These are phyloP conservation scores for Melanotaenia parkinsoni DNA, from an alignment of 2,797 vertebrate genomes.

Conservation along the genomic window DNA sequence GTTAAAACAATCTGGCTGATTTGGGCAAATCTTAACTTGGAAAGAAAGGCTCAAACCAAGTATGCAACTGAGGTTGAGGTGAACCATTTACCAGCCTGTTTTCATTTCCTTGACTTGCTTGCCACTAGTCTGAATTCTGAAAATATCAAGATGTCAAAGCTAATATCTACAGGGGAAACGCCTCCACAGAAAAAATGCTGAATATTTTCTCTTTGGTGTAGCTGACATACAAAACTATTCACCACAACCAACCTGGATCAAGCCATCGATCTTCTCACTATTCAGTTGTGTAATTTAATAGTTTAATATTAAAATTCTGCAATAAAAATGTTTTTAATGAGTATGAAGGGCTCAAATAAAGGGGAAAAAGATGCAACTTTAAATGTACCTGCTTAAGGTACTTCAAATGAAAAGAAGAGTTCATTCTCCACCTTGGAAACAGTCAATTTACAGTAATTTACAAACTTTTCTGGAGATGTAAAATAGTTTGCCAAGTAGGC, in stretches of 20 bases:
- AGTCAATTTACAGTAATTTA: neutral
- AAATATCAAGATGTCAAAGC: slow-evolving; percentile 3
- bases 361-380: neutral
- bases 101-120: neutral
- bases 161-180: neutral
- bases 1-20: slow-evolving; percentile 1
- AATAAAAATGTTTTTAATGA: neutral
- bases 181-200: too few species aligned
- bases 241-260: neutral
- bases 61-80: neutral
- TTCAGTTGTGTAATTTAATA: neutral
- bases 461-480: neutral
- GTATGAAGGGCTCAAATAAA: neutral
- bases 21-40: neutral
- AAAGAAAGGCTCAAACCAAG: neutral
- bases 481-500: neutral
- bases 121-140: neutral
- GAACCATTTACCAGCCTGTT: neutral
- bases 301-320: neutral
- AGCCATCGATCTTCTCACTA: neutral
- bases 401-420: neutral
- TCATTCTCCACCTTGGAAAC: neutral
- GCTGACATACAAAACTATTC: neutral
- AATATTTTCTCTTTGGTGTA: too few species aligned
- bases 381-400: neutral